Conservation (phyloP, 1,140 invertebrate species). For the Lethrus apterus region DNA sequence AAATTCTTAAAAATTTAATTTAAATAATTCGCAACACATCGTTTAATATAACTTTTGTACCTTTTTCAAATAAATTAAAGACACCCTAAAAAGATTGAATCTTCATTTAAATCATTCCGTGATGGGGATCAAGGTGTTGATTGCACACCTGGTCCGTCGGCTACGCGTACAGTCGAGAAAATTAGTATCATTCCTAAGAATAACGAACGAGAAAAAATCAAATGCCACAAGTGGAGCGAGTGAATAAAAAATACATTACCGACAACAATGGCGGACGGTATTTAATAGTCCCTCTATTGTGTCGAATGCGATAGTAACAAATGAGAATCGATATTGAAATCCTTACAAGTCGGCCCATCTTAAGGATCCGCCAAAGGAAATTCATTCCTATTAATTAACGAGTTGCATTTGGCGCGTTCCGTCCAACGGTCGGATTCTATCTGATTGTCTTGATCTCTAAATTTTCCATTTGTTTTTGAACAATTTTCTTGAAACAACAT, state of each 20-base stretch:
- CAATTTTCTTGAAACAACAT: no score
- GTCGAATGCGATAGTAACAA: conserved; percentile 13
- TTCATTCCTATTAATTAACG: no score
- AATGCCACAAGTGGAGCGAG: not conserved
- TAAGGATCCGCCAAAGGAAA: conserved; percentile 9
- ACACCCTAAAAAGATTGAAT: no score
- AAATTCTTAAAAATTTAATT: no score
- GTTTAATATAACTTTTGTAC: no score
- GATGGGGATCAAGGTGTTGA: no score
- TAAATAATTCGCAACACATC: no score
- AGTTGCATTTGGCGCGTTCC: not conserved
- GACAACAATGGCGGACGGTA: conserved; percentile 16
- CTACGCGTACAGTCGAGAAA: conserved; percentile 9
- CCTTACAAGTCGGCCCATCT: conserved; percentile 11
- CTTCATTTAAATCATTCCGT: no score
- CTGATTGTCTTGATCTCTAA: no score
- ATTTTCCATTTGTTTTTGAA: no score
- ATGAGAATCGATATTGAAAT: conserved; percentile 20
- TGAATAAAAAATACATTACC: conserved; percentile 19
- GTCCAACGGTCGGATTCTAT: no score
- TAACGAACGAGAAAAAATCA: not conserved
- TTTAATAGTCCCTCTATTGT: conserved; percentile 14
- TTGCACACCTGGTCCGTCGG: conserved; percentile 1
- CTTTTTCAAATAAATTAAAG: no score
- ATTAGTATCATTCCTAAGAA: conserved; percentile 9